Conservation (phyloP, 2,888 invertebrate genomes). For the Macrophya alboannulata region DNA sequence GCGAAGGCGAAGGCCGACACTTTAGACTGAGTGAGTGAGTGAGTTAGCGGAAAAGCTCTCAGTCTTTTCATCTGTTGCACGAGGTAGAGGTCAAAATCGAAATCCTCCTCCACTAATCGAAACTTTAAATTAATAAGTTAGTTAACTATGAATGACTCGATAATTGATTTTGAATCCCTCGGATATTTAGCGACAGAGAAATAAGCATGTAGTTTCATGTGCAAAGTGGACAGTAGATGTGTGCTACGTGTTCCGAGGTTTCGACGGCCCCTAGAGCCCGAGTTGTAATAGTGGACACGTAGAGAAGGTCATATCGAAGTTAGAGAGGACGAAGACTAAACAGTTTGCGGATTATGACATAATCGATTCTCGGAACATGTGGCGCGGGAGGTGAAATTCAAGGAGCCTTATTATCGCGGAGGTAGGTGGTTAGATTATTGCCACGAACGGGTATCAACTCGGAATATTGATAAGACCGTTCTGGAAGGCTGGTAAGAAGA, state of each 20-base stretch:
- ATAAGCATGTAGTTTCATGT: background rate
- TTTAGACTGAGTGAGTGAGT: background rate
- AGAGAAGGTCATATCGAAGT: background rate
- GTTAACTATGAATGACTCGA: background rate
- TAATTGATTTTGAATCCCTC: background rate
- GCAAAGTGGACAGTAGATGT: background rate
- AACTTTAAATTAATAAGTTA: background rate
- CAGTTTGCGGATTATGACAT: slow-evolving; percentile 44
- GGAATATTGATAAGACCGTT: slow-evolving; percentile 39
- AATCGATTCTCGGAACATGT: slow-evolving; percentile 33
- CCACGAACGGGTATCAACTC: slow-evolving; percentile 2
- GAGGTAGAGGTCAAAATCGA: background rate
- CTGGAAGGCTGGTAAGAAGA: background rate
- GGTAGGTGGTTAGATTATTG: background rate
- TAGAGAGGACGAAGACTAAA: slow-evolving; percentile 32
- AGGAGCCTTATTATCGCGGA: slow-evolving; percentile 14
- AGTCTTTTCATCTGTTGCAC: slow-evolving; percentile 10
- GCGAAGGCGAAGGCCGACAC: background rate
- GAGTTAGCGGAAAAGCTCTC: background rate
- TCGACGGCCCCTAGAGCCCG: background rate
- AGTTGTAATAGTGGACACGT: slow-evolving; percentile 1
- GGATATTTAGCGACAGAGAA: background rate
- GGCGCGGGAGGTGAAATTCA: slow-evolving; percentile 26
- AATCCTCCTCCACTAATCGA: background rate
- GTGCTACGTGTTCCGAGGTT: background rate